Conservation (phyloP, 2,797 vertebrate genomes). For the Smutsia temminckii region DNA sequence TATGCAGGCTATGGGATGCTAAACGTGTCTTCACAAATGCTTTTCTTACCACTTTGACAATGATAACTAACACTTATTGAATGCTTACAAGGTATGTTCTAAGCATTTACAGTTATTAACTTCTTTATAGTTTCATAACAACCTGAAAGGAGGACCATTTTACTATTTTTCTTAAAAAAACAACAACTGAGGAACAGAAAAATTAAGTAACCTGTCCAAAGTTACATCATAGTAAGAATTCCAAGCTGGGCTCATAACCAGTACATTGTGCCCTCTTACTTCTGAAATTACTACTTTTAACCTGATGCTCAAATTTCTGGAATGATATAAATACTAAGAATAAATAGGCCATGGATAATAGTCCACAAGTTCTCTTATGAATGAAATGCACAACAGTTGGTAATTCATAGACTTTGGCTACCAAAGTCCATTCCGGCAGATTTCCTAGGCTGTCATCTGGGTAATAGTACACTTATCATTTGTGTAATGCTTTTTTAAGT, state of each 20-base stretch:
- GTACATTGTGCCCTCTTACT: background rate
- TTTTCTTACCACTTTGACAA: background rate
- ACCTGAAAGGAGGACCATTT: background rate
- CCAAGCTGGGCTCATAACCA: background rate
- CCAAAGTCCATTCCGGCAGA: background rate
- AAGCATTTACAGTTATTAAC: slow-evolving; percentile 4
- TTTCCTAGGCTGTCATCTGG: background rate
- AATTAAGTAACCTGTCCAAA: background rate
- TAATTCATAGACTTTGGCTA: background rate
- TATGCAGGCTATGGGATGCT: background rate
- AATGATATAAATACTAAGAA: background rate
- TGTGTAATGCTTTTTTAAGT: background rate
- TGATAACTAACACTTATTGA: background rate
- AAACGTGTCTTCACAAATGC: background rate
- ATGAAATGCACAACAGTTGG: background rate
- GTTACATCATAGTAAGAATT: background rate
- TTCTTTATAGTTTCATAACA: background rate
- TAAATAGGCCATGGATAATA: background rate
- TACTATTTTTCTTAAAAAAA: background rate
- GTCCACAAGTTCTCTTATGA: background rate
- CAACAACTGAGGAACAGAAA: background rate
- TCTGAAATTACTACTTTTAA: slow-evolving; percentile 35
- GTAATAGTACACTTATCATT: background rate
- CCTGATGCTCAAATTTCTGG: background rate
- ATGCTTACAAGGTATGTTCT: background rate